These are phyloP conservation scores for Characodon lateralis DNA, from an alignment of 2,797 vertebrate genomes.

Conservation along the genomic window DNA sequence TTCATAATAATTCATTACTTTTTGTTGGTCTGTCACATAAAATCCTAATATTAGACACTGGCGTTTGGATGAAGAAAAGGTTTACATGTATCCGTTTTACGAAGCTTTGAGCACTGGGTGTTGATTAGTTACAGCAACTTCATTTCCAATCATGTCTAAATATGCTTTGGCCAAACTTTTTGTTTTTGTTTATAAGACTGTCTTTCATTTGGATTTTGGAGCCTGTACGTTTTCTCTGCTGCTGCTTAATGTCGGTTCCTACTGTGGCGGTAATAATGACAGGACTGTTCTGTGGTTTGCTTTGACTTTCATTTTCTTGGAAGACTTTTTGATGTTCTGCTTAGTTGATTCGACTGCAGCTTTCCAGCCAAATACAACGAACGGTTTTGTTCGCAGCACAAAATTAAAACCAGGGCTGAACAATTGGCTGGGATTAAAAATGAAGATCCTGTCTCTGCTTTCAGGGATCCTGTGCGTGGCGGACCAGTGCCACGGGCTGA, in stretches of 20 bases:
- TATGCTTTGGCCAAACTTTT: slow-evolving; percentile 1
- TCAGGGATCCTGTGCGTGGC: slow-evolving; percentile 97
- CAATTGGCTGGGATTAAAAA: background rate
- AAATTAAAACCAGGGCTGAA: slow-evolving; percentile 6
- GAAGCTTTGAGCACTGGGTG: background rate
- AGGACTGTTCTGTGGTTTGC: slow-evolving; percentile 7
- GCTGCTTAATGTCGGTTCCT: slow-evolving; percentile 8
- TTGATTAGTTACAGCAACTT: background rate
- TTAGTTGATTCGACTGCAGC: slow-evolving; percentile 12
- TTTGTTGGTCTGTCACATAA: background rate
- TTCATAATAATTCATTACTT: too few relatives aligned
- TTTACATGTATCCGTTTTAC: background rate
- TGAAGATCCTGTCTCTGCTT: slow-evolving; percentile 8
- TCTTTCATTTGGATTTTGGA: slow-evolving; percentile 11
- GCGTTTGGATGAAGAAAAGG: background rate
- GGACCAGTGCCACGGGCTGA: slow-evolving; percentile 95
- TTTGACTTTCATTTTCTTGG: slow-evolving; percentile 31
- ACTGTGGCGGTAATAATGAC: slow-evolving; percentile 9
- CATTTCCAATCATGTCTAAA: background rate
- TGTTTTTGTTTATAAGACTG: background rate
- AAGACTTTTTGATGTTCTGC: slow-evolving; percentile 4
- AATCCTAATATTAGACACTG: background rate
- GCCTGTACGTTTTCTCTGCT: slow-evolving; percentile 15
- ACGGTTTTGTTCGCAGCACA: background rate
- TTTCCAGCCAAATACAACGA: background rate